Base-by-base conservation (phyloP, 2,888 invertebrate species). In the Spisula subtruncata region DNA sequence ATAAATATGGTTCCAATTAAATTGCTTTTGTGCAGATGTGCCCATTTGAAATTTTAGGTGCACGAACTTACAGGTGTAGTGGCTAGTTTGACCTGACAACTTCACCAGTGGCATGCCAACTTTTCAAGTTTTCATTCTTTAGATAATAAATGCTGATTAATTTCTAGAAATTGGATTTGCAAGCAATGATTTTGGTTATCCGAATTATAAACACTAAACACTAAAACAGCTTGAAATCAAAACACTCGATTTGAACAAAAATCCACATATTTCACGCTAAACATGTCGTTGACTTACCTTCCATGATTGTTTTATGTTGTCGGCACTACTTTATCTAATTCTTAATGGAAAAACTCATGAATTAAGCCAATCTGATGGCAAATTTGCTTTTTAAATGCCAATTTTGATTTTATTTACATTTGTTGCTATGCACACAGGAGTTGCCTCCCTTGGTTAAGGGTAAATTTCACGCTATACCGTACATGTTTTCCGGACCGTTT, bases 401-500 rank as follows among this genome's bases (percentile, higher is more conserved):
- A 25, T 66, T 66, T 10, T n/a, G 10, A 10, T 25, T n/a, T 66
- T 66, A 66, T 75, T 75, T 32, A 75, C 35, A 25, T 75, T 75
- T 75, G 75, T 75, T 75, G 75, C 75, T 75, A 75, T 2, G 75
- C 75, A 75, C 75, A 35, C 75, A 32, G 29, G 75, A 75, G 75
- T 75, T 75, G 18, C 14, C 25, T 75, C 32, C 75, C 75, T 75
- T 75, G 35, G 75, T 35, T 75, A 25, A 2, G 75, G 32, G 0
- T 75, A 75, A 75, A 75, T 32, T 18, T 75, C n/a, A 75, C 32
- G 16, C 2, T 32, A 16, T 32, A 32, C 75, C 35, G 29, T 32
- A 75, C 75, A 18, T 75, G 20, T 32, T 32, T 4, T 2, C 18
- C 75, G 35, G 75, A 35, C 16, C 4, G 6, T 0, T 8, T 60